Evolutionary conservation across 2,113 vertebrate genomes (phyloP).

Genomic region (Aleadryas rufinucha): DNA sequence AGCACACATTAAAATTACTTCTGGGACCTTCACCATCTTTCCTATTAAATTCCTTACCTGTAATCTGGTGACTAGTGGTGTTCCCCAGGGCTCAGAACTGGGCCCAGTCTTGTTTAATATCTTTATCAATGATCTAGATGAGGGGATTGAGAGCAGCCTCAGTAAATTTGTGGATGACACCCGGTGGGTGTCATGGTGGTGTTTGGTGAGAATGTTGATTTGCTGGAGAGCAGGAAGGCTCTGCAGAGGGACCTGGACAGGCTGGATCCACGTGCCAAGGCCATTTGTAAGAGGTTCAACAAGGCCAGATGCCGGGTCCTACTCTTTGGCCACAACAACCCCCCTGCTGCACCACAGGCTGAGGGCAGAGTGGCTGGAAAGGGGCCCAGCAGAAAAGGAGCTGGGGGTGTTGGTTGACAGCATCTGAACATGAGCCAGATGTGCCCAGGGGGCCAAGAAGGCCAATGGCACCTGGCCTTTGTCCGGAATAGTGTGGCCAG

Average conservation of each 20-base stretch:
- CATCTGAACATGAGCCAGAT: background rate
- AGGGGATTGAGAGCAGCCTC: background rate
- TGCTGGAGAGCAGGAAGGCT: background rate
- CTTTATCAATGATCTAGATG: background rate
- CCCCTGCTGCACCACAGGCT: background rate
- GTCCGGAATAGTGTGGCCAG: background rate
- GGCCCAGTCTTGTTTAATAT: background rate
- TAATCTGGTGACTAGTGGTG: background rate
- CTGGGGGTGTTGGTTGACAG: background rate
- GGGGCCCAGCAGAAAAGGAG: background rate
- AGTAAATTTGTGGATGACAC: rapidly evolving
- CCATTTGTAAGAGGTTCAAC: background rate
- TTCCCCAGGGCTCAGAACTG: background rate
- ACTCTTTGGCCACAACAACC: background rate
- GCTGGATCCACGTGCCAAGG: background rate
- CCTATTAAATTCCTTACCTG: conserved; percentile 11
- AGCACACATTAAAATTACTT: background rate
- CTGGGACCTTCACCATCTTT: background rate
- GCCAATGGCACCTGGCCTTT: background rate
- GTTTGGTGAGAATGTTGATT: background rate
- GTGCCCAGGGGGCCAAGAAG: background rate
- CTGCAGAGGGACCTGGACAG: background rate
- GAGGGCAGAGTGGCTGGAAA: background rate
- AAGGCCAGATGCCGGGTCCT: background rate
- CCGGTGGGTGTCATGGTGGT: too few relatives aligned